Evolutionary conservation across 1,140 invertebrate species (phyloP).

Genomic region (Geopemphigus sp.): DNA sequence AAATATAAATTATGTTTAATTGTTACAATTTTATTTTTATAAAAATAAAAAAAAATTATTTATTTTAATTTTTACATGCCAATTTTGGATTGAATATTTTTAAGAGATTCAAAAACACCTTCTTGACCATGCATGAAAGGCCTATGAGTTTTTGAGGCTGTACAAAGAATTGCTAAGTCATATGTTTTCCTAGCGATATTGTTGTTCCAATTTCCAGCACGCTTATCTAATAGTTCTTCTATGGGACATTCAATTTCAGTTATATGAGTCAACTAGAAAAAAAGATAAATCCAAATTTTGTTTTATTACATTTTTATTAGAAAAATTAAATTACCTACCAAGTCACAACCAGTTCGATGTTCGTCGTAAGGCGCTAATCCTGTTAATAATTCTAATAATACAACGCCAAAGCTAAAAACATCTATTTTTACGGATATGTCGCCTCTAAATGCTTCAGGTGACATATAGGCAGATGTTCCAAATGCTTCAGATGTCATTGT

Average conservation of each 20-base stretch:
- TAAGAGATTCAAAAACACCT: constrained; percentile 25
- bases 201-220: constrained; percentile 52
- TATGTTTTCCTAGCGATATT: constrained; percentile 50
- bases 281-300: constrained; percentile 50
- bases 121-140: constrained; percentile 32
- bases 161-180: constrained; percentile 50
- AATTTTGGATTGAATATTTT: constrained; percentile 38
- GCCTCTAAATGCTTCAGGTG: constrained; percentile 69
- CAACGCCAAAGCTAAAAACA: constrained; percentile 75
- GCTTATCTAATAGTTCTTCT: constrained; percentile 53
- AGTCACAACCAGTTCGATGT: constrained; percentile 58
- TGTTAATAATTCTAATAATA: constrained; percentile 69
- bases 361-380: constrained; percentile 64
- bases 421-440: constrained; percentile 73
- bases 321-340: constrained; percentile 55
- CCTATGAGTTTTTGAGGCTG: constrained; percentile 8
- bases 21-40: neutral
- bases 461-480: constrained; percentile 74
- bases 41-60: neutral
- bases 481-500: constrained; percentile 59
- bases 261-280: constrained; percentile 54
- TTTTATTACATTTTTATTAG: constrained; percentile 51
- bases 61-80: neutral
- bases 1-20: neutral
- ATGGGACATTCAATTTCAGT: constrained; percentile 53